Evolutionary conservation across 2,113 vertebrate species (phyloP).

Genomic region (Phalacrocorax aristotelis): DNA sequence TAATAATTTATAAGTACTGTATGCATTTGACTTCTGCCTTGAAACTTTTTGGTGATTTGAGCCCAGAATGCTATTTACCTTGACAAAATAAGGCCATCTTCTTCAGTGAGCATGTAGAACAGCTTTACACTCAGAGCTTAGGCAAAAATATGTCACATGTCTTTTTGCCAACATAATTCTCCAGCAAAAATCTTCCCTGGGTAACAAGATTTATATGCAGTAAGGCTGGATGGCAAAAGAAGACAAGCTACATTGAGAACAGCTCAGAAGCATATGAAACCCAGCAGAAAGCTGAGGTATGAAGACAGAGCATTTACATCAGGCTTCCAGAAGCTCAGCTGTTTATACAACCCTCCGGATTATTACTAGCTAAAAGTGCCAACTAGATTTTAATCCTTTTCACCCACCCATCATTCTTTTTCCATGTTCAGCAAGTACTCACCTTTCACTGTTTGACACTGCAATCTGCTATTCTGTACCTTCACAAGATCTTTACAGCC

Average conservation of each 20-base stretch:
- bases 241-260: not conserved
- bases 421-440: not conserved
- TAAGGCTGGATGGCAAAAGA: not conserved
- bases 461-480: not conserved
- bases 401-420: not conserved
- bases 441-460: not conserved
- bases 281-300: not conserved
- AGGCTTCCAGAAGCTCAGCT: not conserved
- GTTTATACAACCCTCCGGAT: not conserved
- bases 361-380: not conserved
- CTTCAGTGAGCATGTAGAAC: not conserved
- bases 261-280: not conserved
- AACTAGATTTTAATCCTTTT: not conserved
- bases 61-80: not conserved
- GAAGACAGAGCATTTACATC: not conserved
- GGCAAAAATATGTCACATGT: not conserved
- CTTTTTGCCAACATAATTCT: not conserved
- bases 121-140: not conserved
- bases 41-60: not conserved
- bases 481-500: not conserved
- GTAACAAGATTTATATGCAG: not conserved
- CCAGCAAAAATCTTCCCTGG: not conserved
- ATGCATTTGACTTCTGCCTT: not conserved
- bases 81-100: not conserved
- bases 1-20: not conserved